These are phyloP conservation scores for Lycaon pictus DNA, from an alignment of 2,113 vertebrate species.

Conservation along the genomic window DNA sequence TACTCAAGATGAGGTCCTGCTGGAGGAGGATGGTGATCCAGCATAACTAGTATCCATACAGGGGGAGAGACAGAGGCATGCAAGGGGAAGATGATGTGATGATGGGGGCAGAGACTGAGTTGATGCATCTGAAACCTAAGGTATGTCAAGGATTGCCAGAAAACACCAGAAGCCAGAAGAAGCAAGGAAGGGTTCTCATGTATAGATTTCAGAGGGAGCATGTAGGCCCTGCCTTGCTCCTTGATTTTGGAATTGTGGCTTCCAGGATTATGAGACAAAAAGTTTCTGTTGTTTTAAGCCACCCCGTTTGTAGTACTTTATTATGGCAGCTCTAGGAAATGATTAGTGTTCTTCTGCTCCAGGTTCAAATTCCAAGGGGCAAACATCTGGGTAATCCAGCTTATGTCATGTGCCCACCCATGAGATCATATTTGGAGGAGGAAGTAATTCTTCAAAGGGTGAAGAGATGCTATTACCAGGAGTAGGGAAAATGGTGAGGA, in stretches of 20 bases:
- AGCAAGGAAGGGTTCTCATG: neutral
- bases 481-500: neutral
- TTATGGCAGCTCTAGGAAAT: neutral
- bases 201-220: neutral
- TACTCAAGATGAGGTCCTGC: neutral
- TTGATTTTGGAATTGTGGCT: neutral
- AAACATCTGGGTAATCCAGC: neutral
- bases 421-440: neutral
- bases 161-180: neutral
- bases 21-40: neutral
- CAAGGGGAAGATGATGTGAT: neutral
- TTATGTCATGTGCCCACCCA: too few species aligned
- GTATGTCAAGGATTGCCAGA: neutral
- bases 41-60: neutral
- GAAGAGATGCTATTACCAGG: neutral
- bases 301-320: neutral
- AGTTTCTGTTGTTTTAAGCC: neutral
- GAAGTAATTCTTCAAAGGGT: neutral
- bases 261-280: neutral
- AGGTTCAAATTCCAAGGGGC: neutral
- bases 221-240: neutral
- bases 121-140: neutral
- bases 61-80: neutral
- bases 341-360: neutral
- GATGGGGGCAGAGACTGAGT: neutral